Base-by-base conservation (phyloP, 2,797 vertebrate genomes). In the Sebastes steindachneri region DNA sequence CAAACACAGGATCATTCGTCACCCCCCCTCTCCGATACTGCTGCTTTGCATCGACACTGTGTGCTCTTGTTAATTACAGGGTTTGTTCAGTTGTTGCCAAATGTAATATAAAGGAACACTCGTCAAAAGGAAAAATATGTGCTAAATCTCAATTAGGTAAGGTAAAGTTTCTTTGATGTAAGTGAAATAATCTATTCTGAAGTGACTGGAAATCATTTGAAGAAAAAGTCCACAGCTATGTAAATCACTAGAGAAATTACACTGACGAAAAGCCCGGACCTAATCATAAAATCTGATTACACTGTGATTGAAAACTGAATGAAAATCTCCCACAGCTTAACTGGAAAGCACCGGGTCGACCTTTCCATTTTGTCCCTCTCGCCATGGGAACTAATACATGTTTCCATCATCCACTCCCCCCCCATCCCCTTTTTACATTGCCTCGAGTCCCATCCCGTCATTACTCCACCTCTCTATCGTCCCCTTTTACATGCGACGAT, bases 281-380 rank as follows among this genome's bases (percentile, higher is more conserved):
- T 92, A 89, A 93, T 94, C 89, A 92, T 86, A 86, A 86, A 91
- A 88, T 84, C 82, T 90, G 89, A 94, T 93, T 94, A 92, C 65
- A 62, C 55, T 73, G 79, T 84, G 91, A 94, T 90, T 90, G 90
- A 91, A 93, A 93, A 83, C 75, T 83, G 86, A 87, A 92, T 88
- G 78, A 77, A 91, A 94, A 91, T 86, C 79, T 79, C 74, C 88
- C 59, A 59, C 71, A 77, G 85, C 83, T 89, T 88, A 92, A 90
- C 80, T 86, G 85, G 75, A 88, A 89, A 88, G 73, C 83, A 77
- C 62, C 62, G 2, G 77, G 80, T 88, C 79, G 85, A 94, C 93
- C 90, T 92, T 92, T 89, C 73, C 75, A 82, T 88, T 90, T 76
- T 72, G 73, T 75, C 67, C 78, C 79, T 55, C 68, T 83, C 60